A percentile compares a stretch with the other conserved stretches of the same genome.
phyloP scores from a whole-genome alignment of 53 echinoderm and acorn worm genomes.

The Arbacia lixula region DNA sequence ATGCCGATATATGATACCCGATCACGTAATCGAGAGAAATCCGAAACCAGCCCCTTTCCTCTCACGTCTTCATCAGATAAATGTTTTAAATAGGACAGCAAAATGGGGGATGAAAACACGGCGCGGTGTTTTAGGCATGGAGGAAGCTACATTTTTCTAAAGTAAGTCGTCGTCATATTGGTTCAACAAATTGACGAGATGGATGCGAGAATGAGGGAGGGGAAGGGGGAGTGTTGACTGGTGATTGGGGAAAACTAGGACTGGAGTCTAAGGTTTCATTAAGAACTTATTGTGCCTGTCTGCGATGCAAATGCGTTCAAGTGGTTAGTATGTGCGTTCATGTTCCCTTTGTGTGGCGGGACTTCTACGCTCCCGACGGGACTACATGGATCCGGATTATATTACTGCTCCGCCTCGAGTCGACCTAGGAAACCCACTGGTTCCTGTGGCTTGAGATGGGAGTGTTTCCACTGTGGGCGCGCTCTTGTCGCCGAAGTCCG shows the following conservation, averaged over 20 bases:
- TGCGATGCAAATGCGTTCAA: not conserved
- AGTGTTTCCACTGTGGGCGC: too few relatives aligned
- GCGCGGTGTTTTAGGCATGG: too few relatives aligned
- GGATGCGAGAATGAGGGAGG: not conserved
- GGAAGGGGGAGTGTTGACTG: not conserved
- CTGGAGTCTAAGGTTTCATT: constrained; percentile 37
- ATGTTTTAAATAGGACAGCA: constrained; percentile 19
- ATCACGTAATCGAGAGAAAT: constrained; percentile 13
- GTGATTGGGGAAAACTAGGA: constrained; percentile 15
- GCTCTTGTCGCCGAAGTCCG: too few relatives aligned
- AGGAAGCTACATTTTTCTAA: too few relatives aligned
- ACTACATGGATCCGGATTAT: not conserved
- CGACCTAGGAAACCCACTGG: too few relatives aligned
- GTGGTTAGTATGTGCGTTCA: constrained; percentile 30
- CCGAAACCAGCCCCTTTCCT: constrained; percentile 14
- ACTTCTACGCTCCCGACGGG: constrained; percentile 11
- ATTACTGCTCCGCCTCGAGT: constrained; percentile 36
- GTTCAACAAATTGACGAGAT: too few relatives aligned
- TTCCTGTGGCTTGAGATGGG: too few relatives aligned
- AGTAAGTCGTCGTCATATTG: too few relatives aligned
- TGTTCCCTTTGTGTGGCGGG: not conserved
- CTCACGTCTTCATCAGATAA: constrained; percentile 12
- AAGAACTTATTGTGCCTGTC: constrained; percentile 12
- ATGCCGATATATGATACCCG: constrained; percentile 28
- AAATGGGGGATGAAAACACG: too few relatives aligned